Evolutionary conservation across 1,140 invertebrate genomes (phyloP), one percentile per base, ranked within the genome.

Genomic region (Protaetia brevitarsis): DNA sequence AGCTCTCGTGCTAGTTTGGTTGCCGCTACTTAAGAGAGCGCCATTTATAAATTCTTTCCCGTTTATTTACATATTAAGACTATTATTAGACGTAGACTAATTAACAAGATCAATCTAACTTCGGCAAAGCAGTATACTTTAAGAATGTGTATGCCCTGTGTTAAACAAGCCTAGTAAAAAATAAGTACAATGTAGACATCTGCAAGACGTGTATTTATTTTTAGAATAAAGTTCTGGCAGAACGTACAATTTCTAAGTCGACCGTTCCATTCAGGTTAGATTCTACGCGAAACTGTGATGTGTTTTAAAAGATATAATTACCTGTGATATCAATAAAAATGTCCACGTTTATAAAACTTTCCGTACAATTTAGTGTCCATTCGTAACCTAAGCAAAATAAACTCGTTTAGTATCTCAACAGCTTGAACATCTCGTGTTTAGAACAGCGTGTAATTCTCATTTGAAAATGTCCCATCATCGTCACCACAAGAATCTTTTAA

Each of bases 261-360:
- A 45, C 19, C 41, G 41, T 16, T 45, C 41, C 41, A 13, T 45
- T 45, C 41, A 45, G 41, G 41, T 45, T 45, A 45, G 41, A 16
- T 45, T 45, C n/a, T 45, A 45, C 41, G 41, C 41, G 41, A 45
- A 45, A 16, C 41, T 45, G 41, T 45, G 41, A 45, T 45, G 41
- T 45, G 41, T 7, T 45, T 45, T 45, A 45, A 37, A 45, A 45
- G 41, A 21, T 45, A 45, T 21, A 45, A 13, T 45, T 45, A 45
- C 23, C 41, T 45, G 41, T 45, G 41, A 45, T 45, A 45, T 45
- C 13, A 45, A 19, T 45, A 45, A 45, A 3, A 45, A n/a, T n/a
- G n/a, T 19, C 13, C 13, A 45, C 19, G 23, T n/a, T 21, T 45
- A 45, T 19, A 7, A 45, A 45, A 45, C 41, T 13, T 45, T 45